phyloP scores from a whole-genome alignment of 2,797 vertebrate species.

The Tragelaphus eurycerus region DNA sequence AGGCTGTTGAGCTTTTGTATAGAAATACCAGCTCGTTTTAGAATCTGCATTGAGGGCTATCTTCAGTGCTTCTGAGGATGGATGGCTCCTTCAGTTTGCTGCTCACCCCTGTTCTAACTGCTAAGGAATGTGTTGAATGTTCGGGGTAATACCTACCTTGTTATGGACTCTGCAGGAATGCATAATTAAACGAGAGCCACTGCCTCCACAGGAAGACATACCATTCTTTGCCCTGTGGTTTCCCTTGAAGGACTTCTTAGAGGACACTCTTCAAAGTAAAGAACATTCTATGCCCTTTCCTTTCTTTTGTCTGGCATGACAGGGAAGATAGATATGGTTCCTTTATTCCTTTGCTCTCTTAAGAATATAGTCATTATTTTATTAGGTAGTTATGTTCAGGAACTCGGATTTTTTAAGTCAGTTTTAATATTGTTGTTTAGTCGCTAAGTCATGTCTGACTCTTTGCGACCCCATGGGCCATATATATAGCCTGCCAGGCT shows the following conservation, averaged over 20 bases:
- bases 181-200: background rate
- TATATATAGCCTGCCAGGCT: background rate
- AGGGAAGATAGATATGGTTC: background rate
- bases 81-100: background rate
- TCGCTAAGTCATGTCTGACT: background rate
- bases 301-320: background rate
- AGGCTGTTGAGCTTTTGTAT: background rate
- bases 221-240: background rate
- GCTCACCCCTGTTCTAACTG: background rate
- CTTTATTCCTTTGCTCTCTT: background rate
- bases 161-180: background rate
- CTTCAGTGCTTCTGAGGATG: background rate
- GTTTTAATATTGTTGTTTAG: background rate
- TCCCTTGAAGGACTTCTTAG: background rate
- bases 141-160: background rate
- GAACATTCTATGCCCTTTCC: background rate
- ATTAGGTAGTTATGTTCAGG: background rate
- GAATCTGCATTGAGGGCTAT: background rate
- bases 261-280: background rate
- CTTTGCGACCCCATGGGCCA: rapidly evolving
- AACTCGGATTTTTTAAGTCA: background rate
- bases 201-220: background rate
- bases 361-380: background rate
- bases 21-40: background rate
- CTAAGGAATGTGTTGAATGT: background rate